Evolutionary conservation across 2,113 vertebrate genomes (phyloP).

Genomic region (Pseudopodoces humilis): DNA sequence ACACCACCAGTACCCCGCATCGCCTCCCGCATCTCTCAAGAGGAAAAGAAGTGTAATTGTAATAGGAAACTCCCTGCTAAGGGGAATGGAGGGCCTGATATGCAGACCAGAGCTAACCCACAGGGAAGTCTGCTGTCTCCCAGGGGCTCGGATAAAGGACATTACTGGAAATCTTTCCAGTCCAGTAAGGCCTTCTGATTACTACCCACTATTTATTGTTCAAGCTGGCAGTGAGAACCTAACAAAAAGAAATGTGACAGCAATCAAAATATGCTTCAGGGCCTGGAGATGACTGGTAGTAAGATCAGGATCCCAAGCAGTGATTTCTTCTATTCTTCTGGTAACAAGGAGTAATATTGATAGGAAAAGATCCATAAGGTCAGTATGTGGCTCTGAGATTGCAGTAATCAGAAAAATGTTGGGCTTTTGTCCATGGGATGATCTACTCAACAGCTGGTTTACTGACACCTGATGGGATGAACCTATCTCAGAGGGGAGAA

Average conservation of each 20-base stretch:
- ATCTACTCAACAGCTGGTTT: background rate
- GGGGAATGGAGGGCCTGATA: too few species aligned
- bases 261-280: background rate
- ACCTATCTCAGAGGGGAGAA: background rate
- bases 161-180: background rate
- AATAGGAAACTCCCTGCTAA: background rate
- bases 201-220: background rate
- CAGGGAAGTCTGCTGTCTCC: background rate
- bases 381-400: background rate
- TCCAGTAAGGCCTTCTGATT: background rate
- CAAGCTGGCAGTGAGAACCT: background rate
- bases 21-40: accelerated
- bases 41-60: background rate
- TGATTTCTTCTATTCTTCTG: background rate
- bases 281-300: background rate
- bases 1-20: background rate
- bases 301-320: background rate
- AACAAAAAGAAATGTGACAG: background rate
- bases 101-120: background rate
- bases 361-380: background rate
- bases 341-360: background rate
- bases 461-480: background rate
- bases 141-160: background rate
- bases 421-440: background rate
- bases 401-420: background rate